These are phyloP conservation scores for Drosophila imparisetae DNA, from an alignment of 2,888 invertebrate species.

Conservation along the genomic window DNA sequence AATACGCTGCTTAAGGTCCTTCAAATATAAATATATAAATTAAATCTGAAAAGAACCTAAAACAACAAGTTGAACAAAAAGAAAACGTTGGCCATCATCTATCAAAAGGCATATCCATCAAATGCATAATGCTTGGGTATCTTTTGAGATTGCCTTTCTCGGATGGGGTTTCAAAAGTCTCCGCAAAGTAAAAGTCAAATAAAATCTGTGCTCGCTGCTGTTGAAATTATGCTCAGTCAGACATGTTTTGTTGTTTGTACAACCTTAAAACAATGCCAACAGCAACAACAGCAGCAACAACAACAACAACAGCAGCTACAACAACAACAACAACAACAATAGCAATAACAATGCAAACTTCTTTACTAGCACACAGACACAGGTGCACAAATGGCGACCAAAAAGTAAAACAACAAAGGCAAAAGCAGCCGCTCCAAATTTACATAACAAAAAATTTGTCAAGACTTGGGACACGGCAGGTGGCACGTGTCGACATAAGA, in stretches of 20 bases:
- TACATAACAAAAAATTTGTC: constrained; percentile 77
- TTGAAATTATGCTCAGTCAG: constrained; percentile 47
- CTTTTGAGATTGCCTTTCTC: constrained; percentile 19
- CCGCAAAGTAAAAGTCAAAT: constrained; percentile 58
- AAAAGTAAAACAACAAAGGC: constrained; percentile 52
- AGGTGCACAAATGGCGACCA: constrained; percentile 68
- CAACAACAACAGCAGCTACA: constrained; percentile 38
- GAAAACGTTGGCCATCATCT: constrained; percentile 12
- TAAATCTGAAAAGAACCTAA: constrained; percentile 17
- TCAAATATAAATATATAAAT: constrained; percentile 9
- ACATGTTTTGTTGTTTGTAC: constrained; percentile 58
- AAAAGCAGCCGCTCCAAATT: constrained; percentile 51
- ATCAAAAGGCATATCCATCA: constrained; percentile 42
- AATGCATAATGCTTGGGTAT: constrained; percentile 26
- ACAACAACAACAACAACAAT: constrained; percentile 39
- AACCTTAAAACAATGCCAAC: constrained; percentile 53
- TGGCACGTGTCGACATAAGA: constrained; percentile 52
- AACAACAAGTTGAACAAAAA: constrained; percentile 17
- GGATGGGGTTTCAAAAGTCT: constrained; percentile 40
- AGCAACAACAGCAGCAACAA: constrained; percentile 40
- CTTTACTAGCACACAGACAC: constrained; percentile 42
- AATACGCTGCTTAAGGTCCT: background rate
- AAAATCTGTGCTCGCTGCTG: constrained; percentile 47
- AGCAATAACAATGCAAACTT: constrained; percentile 54
- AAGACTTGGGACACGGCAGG: constrained; percentile 45